Base-by-base conservation (phyloP, 2,113 vertebrate genomes). In the Dinomys branickii region DNA sequence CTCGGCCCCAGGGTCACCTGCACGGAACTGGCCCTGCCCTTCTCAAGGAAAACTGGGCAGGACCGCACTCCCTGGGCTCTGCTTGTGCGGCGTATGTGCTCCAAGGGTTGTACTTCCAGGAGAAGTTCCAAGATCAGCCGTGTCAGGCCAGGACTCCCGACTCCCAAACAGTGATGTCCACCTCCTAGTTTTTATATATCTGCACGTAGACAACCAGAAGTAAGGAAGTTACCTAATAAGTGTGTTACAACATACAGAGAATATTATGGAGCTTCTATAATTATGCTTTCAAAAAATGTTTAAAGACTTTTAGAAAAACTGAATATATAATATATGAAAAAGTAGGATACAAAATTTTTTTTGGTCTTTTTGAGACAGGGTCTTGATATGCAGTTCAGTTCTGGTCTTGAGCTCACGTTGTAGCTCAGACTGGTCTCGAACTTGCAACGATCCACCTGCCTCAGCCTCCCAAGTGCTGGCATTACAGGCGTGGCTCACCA, bases 81-180 rank as follows among this genome's bases (percentile, higher is more conserved):
- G 41, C 38, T 14, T 2, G 24, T 5, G 10, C 3, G 41, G 24
- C 35, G 33, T 2, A 5, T 28, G 41, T 26, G 73, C 11, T 28
- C 41, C 73, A 44, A 22, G 41, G 24, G 38, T 7, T 8, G 28
- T 26, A 24, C 33, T 65, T 52, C 22, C 47, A 9, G 24, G 52
- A 92, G 22, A 35, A 24, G 26, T n/a, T n/a, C 75, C 69, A 52
- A 30, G 28, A 11, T 63, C 16, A 41, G 33, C 2, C 5, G 20
- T 4, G 11, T 11, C 35, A 85, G 28, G 38, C 59, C 10, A 28
- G 3, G 47, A 50, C 47, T 50, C 47, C 47, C 47, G 30, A 33
- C 2, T 13, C 11, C 4, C 2, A 20, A 30, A 38, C 5, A 13
- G n/a, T 9, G 2, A 33, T 52, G 16, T 54, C 1, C 14, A 14